Conservation (phyloP, 2,888 invertebrate genomes). For the Apotomis capreana region DNA sequence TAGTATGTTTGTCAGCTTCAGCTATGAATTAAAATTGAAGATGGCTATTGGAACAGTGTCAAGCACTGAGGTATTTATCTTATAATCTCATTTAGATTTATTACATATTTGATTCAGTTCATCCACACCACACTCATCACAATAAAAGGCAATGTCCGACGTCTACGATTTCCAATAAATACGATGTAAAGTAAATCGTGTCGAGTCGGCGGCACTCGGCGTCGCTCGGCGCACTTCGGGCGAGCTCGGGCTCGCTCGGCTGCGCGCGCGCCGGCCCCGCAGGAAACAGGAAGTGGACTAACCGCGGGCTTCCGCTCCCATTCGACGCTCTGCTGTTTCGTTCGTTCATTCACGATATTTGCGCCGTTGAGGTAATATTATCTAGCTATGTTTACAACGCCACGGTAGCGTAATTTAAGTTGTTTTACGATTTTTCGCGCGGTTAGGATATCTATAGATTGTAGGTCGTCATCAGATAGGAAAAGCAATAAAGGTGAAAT, state of each 20-base stretch:
- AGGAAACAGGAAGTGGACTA: slow-evolving; percentile 84
- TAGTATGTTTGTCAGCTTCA: no score
- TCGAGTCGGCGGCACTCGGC: slow-evolving; percentile 45
- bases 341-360: slow-evolving; percentile 62
- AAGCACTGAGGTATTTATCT: no score
- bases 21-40: no score
- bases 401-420: slow-evolving; percentile 29
- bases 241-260: slow-evolving; percentile 65
- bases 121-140: no score
- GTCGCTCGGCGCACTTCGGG: slow-evolving; percentile 50
- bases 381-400: slow-evolving; percentile 46
- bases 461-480: slow-evolving; percentile 9
- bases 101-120: no score
- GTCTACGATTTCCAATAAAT: slow-evolving; percentile 30
- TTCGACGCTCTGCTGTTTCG: slow-evolving; percentile 74
- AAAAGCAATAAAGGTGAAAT: slow-evolving; percentile 27
- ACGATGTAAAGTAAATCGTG: slow-evolving; percentile 23
- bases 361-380: slow-evolving; percentile 68
- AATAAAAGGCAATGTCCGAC: slow-evolving; percentile 8
- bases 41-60: no score
- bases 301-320: slow-evolving; percentile 83
- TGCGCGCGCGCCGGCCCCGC: slow-evolving; percentile 77
- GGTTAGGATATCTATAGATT: slow-evolving; percentile 14
- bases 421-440: slow-evolving; percentile 17
- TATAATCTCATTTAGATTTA: no score